Evolutionary conservation across 2,797 vertebrate species (phyloP).

Genomic region (Cetoscarus ocellatus): DNA sequence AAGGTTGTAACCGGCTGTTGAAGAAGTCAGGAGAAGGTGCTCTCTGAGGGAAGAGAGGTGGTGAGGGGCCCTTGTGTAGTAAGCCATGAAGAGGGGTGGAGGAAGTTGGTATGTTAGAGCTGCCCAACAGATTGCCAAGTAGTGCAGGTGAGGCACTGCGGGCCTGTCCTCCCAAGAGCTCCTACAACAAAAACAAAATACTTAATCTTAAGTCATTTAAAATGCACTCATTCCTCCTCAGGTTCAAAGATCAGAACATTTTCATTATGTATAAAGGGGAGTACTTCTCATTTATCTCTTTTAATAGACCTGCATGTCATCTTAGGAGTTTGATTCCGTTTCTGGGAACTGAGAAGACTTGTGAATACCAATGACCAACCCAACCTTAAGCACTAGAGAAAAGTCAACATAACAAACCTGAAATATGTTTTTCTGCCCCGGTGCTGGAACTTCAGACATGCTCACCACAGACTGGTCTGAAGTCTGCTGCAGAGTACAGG

Average conservation of each 20-base stretch:
- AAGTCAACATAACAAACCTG: conserved; percentile 84
- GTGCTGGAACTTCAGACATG: conserved; percentile 85
- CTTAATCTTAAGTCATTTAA: neutral
- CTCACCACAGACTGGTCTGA: conserved; percentile 88
- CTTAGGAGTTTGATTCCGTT: neutral
- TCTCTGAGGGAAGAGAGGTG: conserved; percentile 91
- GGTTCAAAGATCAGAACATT: no score
- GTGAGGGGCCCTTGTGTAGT: conserved; percentile 90
- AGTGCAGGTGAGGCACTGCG: conserved; percentile 87
- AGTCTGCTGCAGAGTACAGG: conserved; percentile 80
- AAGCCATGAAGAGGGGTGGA: conserved; percentile 79
- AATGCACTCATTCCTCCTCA: neutral
- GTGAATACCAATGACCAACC: neutral
- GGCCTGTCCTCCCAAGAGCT: conserved; percentile 89
- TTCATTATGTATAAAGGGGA: no score
- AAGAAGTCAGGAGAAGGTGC: conserved; percentile 92
- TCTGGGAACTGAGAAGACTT: no score
- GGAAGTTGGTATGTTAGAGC: conserved; percentile 77
- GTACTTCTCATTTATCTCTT: neutral
- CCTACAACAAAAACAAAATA: conserved; percentile 77
- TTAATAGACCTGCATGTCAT: neutral
- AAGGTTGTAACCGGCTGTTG: conserved; percentile 87
- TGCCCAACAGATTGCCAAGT: conserved; percentile 88
- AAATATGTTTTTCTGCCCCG: conserved; percentile 92
- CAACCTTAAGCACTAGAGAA: neutral